Evolutionary conservation across 2,888 invertebrate species (phyloP), one percentile per base, ranked within the genome.

Genomic region (Cosmopolites sordidus): DNA sequence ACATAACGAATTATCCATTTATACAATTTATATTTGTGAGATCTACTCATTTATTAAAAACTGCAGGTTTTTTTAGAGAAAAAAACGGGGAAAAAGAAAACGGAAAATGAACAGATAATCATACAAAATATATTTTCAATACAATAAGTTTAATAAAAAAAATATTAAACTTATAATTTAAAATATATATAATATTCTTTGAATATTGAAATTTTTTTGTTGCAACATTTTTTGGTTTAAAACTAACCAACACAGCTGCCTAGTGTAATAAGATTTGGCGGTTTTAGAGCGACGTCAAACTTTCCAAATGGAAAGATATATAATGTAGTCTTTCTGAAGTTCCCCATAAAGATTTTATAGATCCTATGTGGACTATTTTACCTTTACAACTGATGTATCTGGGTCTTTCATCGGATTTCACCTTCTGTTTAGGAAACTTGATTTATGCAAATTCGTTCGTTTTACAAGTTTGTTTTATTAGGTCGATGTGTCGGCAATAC

Each of bases 381-480:
- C 41, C 49, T 54, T 54, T 54, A 54, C 45, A 42, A 45, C 50
- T 50, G 54, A 54, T 54, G 48, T 54, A 54, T 54, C 45, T 37
- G 16, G 50, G 49, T 45, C 44, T 49, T 49, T 45, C 41, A 30
- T 54, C 50, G 49, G 45, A 50, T 50, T 49, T 22, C 22, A 51
- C 33, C 55, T 51, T 43, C 43, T 42, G 51, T 51, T 51, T 55
- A 55, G 44, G 40, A 17, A 38, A 27, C 43, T 40, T 48, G 44
- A 51, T 48, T 51, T 42, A 55, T 55, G 55, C 44, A 55, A 43
- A 54, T 54, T 43, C 44, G 43, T 43, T 40, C 12, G 27, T 18
- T 54, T 54, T 54, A 54, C 37, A 41, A 42, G 15, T 29, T 37
- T 37, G 30, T 51, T 51, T 51, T 42, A 45, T 50, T 44, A 33